Base-by-base conservation (phyloP, 2,113 vertebrate species). In the Nanger granti region DNA sequence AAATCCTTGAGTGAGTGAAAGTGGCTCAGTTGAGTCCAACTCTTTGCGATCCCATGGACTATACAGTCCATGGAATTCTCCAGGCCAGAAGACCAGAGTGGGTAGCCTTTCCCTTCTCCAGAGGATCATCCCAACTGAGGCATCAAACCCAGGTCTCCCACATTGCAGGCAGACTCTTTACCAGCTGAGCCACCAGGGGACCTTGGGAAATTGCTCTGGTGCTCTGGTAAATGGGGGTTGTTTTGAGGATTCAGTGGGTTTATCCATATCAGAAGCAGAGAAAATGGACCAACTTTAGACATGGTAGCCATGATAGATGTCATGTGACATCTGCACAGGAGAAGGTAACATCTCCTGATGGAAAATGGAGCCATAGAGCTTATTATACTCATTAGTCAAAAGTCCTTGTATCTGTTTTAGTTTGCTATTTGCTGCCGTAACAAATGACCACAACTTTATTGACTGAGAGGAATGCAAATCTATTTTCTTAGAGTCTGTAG, bases 231-330 rank as follows among this genome's bases (percentile, higher is more conserved):
- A 52, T 62, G 31, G 31, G n/a, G 10, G 4, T 69, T 80, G 55
- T 92, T 92, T 80, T 9, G 52, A 69, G 57, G 52, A 93, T 8
- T 66, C 41, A 93, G n/a, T 87, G 55, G 87, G n/a, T 47, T 96
- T 94, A 41, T 92, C 41, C 64, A 31, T 55, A 41, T 97, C 52
- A 87, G 82, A 91, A 97, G 93, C 93, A 66, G 44, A 83, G 31
- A 31, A 84, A 93, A 49, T 87, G 89, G 44, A 82, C 62, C 76
- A 87, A 57, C 55, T 41, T 66, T 49, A 54, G 54, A 90, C 10
- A 14, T 62, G 28, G 60, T 47, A 62, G 57, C 64, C 49, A 41
- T 91, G 80, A 14, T 47, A 49, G 79, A 55, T 80, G 37, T 86
- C 91, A 60, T 54, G 44, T 87, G 93, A 96, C 37, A 34, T 57